A percentile compares a stretch with the other conserved stretches of the same genome.
Evolutionary conservation across 2,888 invertebrate genomes (phyloP).

Genomic region (Drosophila neoperkinsi): DNA sequence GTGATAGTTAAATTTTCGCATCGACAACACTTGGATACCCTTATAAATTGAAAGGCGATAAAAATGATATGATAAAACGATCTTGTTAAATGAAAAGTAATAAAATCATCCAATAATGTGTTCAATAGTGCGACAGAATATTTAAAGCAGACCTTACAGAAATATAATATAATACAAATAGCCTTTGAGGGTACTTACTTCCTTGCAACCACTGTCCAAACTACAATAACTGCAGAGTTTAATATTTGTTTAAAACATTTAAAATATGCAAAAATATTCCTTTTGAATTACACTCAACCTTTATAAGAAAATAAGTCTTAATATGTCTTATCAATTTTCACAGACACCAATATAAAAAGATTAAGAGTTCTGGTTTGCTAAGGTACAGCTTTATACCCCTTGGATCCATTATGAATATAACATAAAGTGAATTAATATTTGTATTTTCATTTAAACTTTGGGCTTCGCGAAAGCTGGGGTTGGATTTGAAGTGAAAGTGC

Average conservation of each 20-base stretch:
- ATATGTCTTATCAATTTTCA: too few species aligned
- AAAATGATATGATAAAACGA: background rate
- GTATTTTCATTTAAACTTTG: background rate
- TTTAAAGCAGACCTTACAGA: background rate
- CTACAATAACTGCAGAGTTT: background rate
- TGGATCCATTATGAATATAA: background rate
- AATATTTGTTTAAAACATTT: background rate
- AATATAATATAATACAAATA: background rate
- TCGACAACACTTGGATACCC: constrained; percentile 13
- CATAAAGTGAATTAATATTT: background rate
- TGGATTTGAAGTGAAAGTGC: background rate
- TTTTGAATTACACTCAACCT: background rate
- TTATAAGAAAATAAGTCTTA: background rate
- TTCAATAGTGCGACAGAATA: background rate
- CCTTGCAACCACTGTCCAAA: background rate
- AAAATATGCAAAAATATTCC: background rate
- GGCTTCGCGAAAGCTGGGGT: background rate
- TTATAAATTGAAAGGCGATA: background rate
- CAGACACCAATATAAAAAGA: background rate
- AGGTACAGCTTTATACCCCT: background rate
- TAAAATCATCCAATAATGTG: too few species aligned
- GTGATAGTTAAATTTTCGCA: background rate
- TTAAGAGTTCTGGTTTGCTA: background rate
- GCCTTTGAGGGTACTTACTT: background rate
- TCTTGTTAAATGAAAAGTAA: background rate